Percentiles rank a stretch among this genome's conserved stretches.
phyloP scores from a whole-genome alignment of 2,888 invertebrate genomes.

The Colostygia pectinataria region DNA sequence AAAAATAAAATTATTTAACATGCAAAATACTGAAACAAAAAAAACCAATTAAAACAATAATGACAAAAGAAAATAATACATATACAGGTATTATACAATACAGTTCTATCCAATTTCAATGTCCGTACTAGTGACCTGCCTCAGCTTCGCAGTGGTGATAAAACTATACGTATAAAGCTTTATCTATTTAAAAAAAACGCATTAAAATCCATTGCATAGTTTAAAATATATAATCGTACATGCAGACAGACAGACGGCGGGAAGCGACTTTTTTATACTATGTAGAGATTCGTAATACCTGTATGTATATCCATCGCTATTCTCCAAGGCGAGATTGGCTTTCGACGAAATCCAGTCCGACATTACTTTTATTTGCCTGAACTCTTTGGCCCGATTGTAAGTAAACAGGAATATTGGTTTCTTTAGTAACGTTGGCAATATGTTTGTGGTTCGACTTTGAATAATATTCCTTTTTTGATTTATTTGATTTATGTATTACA shows the following conservation, averaged over 20 bases:
- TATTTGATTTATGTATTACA: conserved; percentile 3
- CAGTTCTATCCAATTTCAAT: no score
- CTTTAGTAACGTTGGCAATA: conserved; percentile 14
- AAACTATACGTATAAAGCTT: no score
- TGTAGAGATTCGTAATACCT: conserved; percentile 11
- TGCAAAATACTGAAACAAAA: no score
- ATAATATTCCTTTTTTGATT: conserved; percentile 15
- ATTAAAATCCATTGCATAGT: no score
- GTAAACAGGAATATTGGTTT: conserved; percentile 37
- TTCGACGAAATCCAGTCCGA: conserved; percentile 60
- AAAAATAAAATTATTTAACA: no score
- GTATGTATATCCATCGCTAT: conserved; percentile 41
- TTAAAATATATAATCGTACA: no score
- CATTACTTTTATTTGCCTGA: conserved; percentile 51
- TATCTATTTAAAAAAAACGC: no score
- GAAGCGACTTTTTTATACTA: conserved; percentile 44
- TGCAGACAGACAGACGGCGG: conserved; percentile 18
- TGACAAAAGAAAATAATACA: no score
- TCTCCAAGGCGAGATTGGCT: conserved; percentile 55
- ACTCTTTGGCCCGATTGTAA: conserved; percentile 42
- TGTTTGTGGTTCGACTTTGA: conserved; percentile 12
- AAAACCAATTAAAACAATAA: no score
- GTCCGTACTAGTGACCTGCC: no score
- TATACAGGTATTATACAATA: no score
- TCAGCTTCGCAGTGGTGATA: no score